Evolutionary conservation across 1,140 invertebrate genomes (phyloP), one percentile per base, ranked within the genome.

Genomic region (Dufourea novaeangliae): DNA sequence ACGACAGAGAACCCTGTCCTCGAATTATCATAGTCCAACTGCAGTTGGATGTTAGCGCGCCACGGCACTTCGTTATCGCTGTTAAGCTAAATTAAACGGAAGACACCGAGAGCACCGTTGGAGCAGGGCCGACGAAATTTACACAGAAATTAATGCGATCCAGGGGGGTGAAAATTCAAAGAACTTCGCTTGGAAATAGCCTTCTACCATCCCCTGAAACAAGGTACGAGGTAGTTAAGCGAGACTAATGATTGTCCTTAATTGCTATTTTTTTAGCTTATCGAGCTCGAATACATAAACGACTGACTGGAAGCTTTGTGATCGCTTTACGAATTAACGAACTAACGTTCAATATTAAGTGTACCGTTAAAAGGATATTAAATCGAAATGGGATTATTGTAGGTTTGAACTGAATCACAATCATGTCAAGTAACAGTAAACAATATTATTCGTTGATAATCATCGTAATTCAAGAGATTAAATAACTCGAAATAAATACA

Each of bases 1-100:
- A 14, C n/a, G n/a, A 57, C 37, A 17, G 25, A 25, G 41, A 34
- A 1, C 20, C 34, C 2, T 6, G 25, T 1, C n/a, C n/a, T n/a
- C 8, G 22, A 67, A 68, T 57, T 75, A 68, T 75, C 52, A 59
- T 56, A 56, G 50, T 46, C 39, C 29, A 29, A 50, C 64, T n/a
- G 39, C 39, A 41, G 25, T 37, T 37, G 17, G 54, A 29, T 34
- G 39, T 44, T 67, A 29, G 37, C 62, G 44, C 20, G 7, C 10
- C 41, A n/a, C n/a, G 25, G 27, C 63, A n/a, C 37, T 75, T 67
- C 72, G 72, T 75, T 69, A 59, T 75, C 54, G 64, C 39, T 29
- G 20, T 46, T 68, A 37, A 59, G 59, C 32, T 59, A n/a, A 68
- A 68, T 75, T 68, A 59, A 68, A 75, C 22, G 72, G 4, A 44